Percentiles rank a stretch among this genome's conserved stretches.
Conservation (phyloP, 2,797 vertebrate species). For the Sciurus vulgaris region DNA sequence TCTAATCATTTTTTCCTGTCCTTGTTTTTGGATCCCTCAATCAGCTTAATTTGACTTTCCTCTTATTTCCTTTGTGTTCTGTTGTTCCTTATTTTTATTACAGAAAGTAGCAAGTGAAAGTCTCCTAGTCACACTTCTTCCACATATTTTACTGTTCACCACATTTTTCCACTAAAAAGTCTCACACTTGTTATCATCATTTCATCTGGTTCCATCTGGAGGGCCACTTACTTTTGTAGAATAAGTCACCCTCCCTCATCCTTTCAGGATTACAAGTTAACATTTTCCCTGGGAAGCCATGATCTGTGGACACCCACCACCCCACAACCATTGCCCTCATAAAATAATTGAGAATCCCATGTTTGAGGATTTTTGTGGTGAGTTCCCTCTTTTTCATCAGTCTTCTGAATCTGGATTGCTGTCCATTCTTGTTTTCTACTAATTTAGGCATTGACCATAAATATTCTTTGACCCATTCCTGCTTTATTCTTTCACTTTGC, state of each 20-base stretch:
- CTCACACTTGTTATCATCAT: not conserved
- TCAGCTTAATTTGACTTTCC: not conserved
- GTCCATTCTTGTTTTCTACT: not conserved
- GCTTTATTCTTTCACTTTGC: not conserved
- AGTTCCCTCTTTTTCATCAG: not conserved
- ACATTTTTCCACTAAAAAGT: not conserved
- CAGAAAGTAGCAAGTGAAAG: conserved; percentile 22
- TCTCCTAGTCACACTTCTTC: not conserved
- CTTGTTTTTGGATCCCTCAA: not conserved
- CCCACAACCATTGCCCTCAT: not conserved
- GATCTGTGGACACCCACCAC: not conserved
- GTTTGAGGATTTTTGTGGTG: not conserved
- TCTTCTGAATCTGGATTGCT: not conserved
- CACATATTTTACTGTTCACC: not conserved
- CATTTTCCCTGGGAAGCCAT: not conserved
- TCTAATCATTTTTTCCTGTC: not conserved
- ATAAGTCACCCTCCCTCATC: not conserved
- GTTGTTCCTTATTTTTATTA: not conserved
- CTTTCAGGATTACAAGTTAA: conserved; percentile 29
- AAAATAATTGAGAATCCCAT: not conserved
- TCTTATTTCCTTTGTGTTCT: not conserved
- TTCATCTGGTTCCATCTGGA: not conserved
- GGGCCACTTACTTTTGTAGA: not conserved
- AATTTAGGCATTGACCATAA: not conserved
- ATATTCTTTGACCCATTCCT: not conserved